Evolutionary conservation across 2,888 invertebrate genomes (phyloP).

Genomic region (Andrena dorsata): DNA sequence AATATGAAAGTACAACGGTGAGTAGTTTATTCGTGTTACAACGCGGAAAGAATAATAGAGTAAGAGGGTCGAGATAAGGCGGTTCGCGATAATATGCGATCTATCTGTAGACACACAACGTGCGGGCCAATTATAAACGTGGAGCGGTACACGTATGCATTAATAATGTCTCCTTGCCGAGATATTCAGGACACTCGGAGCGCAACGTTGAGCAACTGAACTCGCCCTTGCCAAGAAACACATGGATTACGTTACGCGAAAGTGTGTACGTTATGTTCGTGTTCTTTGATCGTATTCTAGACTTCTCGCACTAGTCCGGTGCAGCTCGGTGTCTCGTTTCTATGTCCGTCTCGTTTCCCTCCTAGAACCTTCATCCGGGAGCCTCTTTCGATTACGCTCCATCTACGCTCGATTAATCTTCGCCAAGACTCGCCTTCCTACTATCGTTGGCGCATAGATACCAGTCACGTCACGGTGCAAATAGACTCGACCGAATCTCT

Average conservation of each 20-base stretch:
- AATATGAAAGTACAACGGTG: constrained; percentile 15
- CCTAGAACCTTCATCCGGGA: neutral
- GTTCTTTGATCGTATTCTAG: constrained; percentile 39
- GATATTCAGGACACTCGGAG: constrained; percentile 80
- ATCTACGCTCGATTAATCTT: constrained; percentile 20
- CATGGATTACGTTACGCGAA: constrained; percentile 52
- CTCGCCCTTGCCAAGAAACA: constrained; percentile 77
- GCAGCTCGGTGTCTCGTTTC: constrained; percentile 71
- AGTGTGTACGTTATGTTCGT: constrained; percentile 43
- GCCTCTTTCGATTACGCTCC: neutral
- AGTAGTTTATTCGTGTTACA: constrained; percentile 25
- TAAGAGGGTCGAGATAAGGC: constrained; percentile 37
- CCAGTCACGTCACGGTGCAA: neutral
- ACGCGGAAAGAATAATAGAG: constrained; percentile 5
- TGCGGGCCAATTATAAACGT: constrained; percentile 82
- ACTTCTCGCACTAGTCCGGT: constrained; percentile 21
- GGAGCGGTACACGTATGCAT: constrained; percentile 76
- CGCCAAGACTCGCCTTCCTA: neutral
- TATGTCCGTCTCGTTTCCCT: neutral
- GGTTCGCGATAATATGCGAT: constrained; percentile 55
- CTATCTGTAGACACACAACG: constrained; percentile 82
- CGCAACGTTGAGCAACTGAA: constrained; percentile 78
- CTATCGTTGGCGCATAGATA: neutral
- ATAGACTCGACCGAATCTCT: neutral
- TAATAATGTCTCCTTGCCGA: constrained; percentile 80